These are phyloP conservation scores for Cryptoprocta ferox DNA, from an alignment of 2,797 vertebrate species.

Conservation along the genomic window DNA sequence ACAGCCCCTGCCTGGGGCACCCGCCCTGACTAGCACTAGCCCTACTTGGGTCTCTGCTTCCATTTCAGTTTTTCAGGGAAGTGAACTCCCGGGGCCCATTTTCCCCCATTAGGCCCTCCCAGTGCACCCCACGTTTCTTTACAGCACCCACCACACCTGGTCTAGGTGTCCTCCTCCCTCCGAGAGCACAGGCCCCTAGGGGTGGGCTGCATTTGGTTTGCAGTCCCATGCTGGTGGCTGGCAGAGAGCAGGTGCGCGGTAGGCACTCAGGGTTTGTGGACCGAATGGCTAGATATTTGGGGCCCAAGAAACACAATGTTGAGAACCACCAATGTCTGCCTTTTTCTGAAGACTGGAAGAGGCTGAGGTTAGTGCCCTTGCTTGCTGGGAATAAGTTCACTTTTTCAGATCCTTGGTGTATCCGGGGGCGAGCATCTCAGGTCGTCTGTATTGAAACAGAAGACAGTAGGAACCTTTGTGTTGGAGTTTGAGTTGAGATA, in stretches of 20 bases:
- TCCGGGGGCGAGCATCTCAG: neutral
- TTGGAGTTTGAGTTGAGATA: neutral
- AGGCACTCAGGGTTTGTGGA: neutral
- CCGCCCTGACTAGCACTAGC: neutral
- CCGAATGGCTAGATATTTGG: no score
- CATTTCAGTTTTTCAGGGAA: neutral
- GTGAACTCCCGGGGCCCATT: accelerated
- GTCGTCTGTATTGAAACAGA: constrained; percentile 43
- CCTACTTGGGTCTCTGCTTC: neutral
- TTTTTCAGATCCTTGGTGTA: accelerated
- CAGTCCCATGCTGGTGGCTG: neutral
- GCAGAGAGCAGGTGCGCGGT: neutral
- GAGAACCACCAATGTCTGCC: neutral
- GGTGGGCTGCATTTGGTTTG: no score
- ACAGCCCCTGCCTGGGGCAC: neutral
- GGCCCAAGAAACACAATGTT: neutral
- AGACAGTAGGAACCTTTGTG: neutral
- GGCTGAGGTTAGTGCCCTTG: neutral
- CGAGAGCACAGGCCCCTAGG: accelerated
- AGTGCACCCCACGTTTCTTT: accelerated
- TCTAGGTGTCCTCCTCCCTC: no score
- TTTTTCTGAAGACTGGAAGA: neutral
- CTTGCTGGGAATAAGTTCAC: neutral
- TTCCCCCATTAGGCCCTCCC: neutral
- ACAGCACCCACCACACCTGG: accelerated